phyloP scores from a whole-genome alignment of 2,888 invertebrate genomes.

The Hydropsyche betteni region DNA sequence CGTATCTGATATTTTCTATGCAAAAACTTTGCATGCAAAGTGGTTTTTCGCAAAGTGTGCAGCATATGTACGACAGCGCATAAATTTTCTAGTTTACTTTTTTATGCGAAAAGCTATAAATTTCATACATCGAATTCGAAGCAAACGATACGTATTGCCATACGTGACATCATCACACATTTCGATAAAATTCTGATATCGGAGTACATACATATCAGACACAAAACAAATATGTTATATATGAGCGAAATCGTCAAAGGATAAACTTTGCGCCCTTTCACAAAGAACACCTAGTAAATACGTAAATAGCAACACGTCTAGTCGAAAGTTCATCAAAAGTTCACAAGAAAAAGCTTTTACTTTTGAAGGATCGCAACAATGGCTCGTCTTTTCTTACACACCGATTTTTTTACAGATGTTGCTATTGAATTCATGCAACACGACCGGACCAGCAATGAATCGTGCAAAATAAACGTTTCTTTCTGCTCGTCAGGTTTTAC shows the following conservation, averaged over 20 bases:
- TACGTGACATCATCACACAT: conserved; percentile 6
- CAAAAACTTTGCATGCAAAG: not conserved
- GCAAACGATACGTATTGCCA: conserved; percentile 9
- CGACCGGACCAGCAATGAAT: conserved; percentile 19
- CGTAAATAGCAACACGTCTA: conserved; percentile 4
- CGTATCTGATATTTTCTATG: too few relatives aligned
- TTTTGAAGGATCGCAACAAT: not conserved
- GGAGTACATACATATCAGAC: not conserved
- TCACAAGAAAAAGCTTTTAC: conserved; percentile 9
- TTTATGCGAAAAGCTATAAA: conserved; percentile 26
- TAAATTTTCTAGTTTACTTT: not conserved
- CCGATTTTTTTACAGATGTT: not conserved
- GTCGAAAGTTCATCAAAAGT: conserved; percentile 29
- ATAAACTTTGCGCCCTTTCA: conserved; percentile 6
- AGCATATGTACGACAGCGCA: not conserved
- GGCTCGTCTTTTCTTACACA: conserved; percentile 4
- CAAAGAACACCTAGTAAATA: conserved; percentile 5
- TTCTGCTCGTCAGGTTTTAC: conserved; percentile 7
- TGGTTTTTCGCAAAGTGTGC: not conserved
- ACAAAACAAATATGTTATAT: not conserved
- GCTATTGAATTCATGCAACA: conserved; percentile 12
- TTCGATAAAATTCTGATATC: conserved; percentile 14
- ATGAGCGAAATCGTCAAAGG: not conserved
- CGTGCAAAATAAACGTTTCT: conserved; percentile 17
- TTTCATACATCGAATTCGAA: conserved; percentile 8